Conservation (phyloP, 1,140 invertebrate species). For the Phthorimaea operculella region DNA sequence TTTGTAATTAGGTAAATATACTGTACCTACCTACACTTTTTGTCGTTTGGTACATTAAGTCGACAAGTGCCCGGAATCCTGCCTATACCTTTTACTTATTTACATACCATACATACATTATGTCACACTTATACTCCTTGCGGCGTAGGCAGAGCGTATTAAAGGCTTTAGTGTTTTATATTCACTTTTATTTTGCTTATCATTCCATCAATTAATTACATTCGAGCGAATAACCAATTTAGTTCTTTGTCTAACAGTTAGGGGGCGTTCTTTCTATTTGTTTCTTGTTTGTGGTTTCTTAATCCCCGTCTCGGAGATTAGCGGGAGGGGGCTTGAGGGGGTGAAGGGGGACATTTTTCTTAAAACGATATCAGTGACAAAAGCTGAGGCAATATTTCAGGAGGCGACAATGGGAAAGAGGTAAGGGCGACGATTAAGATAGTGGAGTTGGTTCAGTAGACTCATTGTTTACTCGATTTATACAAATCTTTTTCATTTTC, state of each 20-base stretch:
- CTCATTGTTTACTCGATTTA: no score
- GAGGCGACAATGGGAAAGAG: background rate
- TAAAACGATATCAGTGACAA: background rate
- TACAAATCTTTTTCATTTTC: no score
- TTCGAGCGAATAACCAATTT: background rate
- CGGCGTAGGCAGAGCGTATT: no score
- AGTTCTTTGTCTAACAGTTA: background rate
- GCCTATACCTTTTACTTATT: no score
- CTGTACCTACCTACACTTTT: no score
- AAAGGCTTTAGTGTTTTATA: no score
- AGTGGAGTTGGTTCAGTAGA: background rate
- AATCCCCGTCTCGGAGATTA: background rate
- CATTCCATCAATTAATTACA: background rate
- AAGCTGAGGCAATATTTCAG: background rate
- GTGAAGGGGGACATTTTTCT: background rate
- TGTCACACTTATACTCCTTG: no score
- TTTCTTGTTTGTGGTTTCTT: background rate
- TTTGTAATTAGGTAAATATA: no score
- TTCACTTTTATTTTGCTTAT: background rate
- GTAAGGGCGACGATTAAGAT: background rate
- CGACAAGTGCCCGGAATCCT: no score
- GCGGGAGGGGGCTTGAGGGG: background rate
- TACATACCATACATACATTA: no score
- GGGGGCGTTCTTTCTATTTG: constrained; percentile 1
- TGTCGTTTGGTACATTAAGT: no score